Percentiles rank a stretch among this genome's conserved stretches.
These are phyloP conservation scores for Ameiurus melas DNA, from an alignment of 2,113 vertebrate genomes.

Conservation along the genomic window DNA sequence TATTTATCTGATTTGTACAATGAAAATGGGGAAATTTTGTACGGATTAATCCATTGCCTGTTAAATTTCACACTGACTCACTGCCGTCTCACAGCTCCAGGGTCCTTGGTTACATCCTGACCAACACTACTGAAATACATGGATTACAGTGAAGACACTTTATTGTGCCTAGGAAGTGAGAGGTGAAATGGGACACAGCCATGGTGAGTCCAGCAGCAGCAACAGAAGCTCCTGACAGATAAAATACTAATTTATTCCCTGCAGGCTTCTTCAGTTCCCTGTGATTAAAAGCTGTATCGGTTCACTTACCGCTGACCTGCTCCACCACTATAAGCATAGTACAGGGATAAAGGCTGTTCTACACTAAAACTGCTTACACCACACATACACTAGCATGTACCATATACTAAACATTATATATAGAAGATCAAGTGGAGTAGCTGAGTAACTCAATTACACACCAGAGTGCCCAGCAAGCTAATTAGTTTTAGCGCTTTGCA, in stretches of 20 bases:
- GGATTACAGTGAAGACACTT: neutral
- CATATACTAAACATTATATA: neutral
- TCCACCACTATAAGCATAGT: neutral
- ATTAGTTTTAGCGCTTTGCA: neutral
- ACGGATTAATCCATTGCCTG: neutral
- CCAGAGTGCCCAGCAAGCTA: neutral
- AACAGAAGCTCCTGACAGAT: slow-evolving; percentile 4
- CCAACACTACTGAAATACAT: neutral
- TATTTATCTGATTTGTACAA: too few species aligned
- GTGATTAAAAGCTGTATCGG: slow-evolving; percentile 32
- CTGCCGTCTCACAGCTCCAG: neutral
- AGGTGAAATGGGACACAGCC: neutral
- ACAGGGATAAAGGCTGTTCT: neutral
- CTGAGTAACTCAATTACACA: slow-evolving; percentile 6
- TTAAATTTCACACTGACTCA: neutral
- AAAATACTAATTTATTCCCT: slow-evolving; percentile 12
- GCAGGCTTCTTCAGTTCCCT: slow-evolving; percentile 9
- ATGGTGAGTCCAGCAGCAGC: neutral
- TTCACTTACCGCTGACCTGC: slow-evolving; percentile 25
- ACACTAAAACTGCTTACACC: neutral
- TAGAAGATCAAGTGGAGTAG: neutral
- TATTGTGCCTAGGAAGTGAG: neutral
- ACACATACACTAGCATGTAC: neutral
- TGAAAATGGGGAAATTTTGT: neutral
- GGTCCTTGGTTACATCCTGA: neutral